Evolutionary conservation across 2,888 invertebrate genomes (phyloP).

Genomic region (Pheosia gnoma): DNA sequence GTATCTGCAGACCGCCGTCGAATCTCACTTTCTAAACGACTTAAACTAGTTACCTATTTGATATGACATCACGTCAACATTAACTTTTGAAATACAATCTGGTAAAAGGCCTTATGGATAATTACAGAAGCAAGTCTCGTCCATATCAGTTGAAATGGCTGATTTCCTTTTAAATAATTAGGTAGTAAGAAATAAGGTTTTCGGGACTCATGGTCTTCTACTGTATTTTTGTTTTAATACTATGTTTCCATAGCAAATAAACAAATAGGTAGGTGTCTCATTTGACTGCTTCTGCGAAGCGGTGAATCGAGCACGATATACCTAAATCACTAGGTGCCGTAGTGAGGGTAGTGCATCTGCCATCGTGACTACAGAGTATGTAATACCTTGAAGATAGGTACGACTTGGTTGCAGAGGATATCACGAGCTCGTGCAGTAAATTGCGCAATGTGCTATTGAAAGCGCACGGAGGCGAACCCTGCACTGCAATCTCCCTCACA

Average conservation of each 20-base stretch:
- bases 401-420: conserved; percentile 51
- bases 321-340: conserved; percentile 5
- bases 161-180: too few species aligned
- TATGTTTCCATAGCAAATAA: neutral
- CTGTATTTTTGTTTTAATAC: conserved; percentile 20
- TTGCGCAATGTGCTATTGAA: conserved; percentile 76
- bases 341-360: conserved; percentile 33
- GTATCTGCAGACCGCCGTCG: too few species aligned
- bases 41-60: too few species aligned
- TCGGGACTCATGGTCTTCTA: too few species aligned
- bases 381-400: conserved; percentile 67
- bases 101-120: too few species aligned
- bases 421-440: conserved; percentile 72
- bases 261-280: neutral
- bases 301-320: neutral
- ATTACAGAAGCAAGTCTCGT: too few species aligned
- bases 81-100: too few species aligned
- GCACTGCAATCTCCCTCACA: conserved; percentile 64
- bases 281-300: conserved; percentile 16
- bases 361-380: conserved; percentile 65
- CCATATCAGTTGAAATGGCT: too few species aligned
- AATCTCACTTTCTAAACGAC: too few species aligned
- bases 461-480: conserved; percentile 58
- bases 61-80: too few species aligned
- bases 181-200: too few species aligned